Evolutionary conservation across 1,140 invertebrate genomes (phyloP), one percentile per base, ranked within the genome.

Genomic region (Apis laboriosa): DNA sequence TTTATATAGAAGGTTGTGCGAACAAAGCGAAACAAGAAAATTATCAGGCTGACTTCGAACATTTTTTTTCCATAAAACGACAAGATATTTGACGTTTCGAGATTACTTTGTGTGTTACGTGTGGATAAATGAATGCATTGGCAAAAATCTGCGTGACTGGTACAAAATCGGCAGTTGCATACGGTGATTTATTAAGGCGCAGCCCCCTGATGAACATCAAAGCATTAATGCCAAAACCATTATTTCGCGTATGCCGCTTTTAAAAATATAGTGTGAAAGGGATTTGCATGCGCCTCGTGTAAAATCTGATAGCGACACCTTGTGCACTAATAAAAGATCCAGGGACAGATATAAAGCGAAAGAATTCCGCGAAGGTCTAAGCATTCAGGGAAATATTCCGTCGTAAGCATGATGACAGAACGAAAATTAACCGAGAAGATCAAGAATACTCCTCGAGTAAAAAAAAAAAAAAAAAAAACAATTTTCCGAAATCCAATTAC

Each of bases 231-330:
- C 80, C 74, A 73, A 82, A 82, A 77, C 80, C 64, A 68, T 82
- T 82, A 82, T 82, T 82, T 82, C 55, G 80, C 80, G 55, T 11
- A 51, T n/a, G 80, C 34, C 43, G 80, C 73, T 82, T 82, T 77
- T 77, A 76, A 76, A 82, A 82, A 68, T 70, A 76, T 51, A 70
- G 63, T 56, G 63, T 53, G 73, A 77, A 76, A 81, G 53, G 73
- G 72, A 67, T 68, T 77, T 82, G 74, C 80, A 76, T 82, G 74
- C 56, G 55, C 24, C 80, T 82, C 80, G 80, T 77, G 74, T 77
- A 34, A n/a, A 82, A 82, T 82, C 80, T 60, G 80, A 82, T 82
- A 82, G 34, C 43, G 5, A 58, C 55, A 58, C 53, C n/a, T 58
- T n/a, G 19, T 60, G 60, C 80, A 56, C 55, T 53, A 77, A 76